phyloP scores from a whole-genome alignment of 2,113 vertebrate species.

The Mus musculus region DNA sequence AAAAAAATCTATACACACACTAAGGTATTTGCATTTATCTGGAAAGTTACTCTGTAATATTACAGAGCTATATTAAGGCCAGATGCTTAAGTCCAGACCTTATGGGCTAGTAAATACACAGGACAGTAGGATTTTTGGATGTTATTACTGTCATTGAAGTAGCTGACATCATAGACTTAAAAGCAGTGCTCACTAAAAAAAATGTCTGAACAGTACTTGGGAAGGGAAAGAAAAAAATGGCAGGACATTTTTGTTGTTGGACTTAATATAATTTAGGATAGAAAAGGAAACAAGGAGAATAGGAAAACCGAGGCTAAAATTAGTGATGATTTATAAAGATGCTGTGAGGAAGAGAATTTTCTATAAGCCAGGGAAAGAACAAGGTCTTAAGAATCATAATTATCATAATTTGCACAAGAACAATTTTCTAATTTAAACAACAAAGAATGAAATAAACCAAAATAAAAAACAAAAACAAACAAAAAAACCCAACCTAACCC shows the following conservation, averaged over 20 bases:
- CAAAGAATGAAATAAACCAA: not conserved
- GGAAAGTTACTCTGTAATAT: conserved; percentile 39
- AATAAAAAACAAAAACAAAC: not conserved
- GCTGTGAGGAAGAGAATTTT: not conserved
- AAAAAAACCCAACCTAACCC: not conserved
- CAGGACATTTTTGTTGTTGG: conserved; percentile 62
- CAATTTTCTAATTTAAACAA: conserved; percentile 65
- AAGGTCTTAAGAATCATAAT: conserved; percentile 65
- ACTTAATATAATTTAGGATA: conserved; percentile 69
- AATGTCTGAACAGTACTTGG: conserved; percentile 1
- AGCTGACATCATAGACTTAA: conserved; percentile 40
- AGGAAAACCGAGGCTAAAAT: conserved; percentile 58
- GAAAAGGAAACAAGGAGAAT: conserved; percentile 50
- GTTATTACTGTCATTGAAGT: not conserved
- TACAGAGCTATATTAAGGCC: conserved; percentile 48
- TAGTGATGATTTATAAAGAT: conserved; percentile 7
- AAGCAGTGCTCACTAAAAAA: conserved; percentile 56
- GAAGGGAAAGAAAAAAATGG: not conserved
- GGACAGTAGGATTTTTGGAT: not conserved
- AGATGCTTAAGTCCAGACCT: conserved; percentile 3
- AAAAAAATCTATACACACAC: conserved; percentile 40
- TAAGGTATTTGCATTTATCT: not conserved
- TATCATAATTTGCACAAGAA: conserved; percentile 65
- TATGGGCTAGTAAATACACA: not conserved
- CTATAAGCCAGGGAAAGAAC: not conserved